Evolutionary conservation across 2,888 invertebrate genomes (phyloP).

Genomic region (Rugalucina vietnamica): DNA sequence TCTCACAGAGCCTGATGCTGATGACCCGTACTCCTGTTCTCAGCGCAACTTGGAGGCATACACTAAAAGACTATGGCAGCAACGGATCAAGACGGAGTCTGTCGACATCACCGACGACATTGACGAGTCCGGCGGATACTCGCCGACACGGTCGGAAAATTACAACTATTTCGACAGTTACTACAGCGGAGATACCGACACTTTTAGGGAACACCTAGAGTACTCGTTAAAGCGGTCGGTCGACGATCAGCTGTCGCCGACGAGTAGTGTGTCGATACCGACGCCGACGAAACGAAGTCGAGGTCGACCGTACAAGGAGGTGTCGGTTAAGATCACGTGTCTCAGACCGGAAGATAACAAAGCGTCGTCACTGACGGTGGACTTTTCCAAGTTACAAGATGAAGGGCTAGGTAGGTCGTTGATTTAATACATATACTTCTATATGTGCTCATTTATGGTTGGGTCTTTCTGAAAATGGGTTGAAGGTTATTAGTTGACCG

Average conservation of each 20-base stretch:
- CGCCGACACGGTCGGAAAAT: constrained; percentile 48
- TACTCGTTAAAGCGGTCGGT: constrained; percentile 37
- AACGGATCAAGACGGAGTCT: constrained; percentile 60
- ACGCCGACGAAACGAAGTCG: constrained; percentile 50
- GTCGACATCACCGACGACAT: constrained; percentile 60
- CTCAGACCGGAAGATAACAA: constrained; percentile 55
- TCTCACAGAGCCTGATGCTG: constrained; percentile 49
- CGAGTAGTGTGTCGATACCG: constrained; percentile 11
- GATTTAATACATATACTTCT: no score
- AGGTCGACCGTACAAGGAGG: constrained; percentile 59
- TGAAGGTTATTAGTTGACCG: no score
- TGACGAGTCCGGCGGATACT: constrained; percentile 56
- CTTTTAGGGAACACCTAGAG: constrained; percentile 49
- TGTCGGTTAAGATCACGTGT: constrained; percentile 62
- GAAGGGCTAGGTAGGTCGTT: constrained; percentile 53
- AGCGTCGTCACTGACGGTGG: constrained; percentile 46
- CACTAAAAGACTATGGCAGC: constrained; percentile 58
- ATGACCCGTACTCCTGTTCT: constrained; percentile 21
- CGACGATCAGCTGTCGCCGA: constrained; percentile 44
- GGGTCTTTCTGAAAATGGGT: no score
- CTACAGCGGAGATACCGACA: constrained; percentile 48
- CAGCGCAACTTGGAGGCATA: constrained; percentile 56
- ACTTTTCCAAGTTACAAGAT: constrained; percentile 57
- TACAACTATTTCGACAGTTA: constrained; percentile 52
- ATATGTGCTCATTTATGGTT: no score